These are phyloP conservation scores for Cervus canadensis DNA, from an alignment of 2,113 vertebrate genomes.

Conservation along the genomic window DNA sequence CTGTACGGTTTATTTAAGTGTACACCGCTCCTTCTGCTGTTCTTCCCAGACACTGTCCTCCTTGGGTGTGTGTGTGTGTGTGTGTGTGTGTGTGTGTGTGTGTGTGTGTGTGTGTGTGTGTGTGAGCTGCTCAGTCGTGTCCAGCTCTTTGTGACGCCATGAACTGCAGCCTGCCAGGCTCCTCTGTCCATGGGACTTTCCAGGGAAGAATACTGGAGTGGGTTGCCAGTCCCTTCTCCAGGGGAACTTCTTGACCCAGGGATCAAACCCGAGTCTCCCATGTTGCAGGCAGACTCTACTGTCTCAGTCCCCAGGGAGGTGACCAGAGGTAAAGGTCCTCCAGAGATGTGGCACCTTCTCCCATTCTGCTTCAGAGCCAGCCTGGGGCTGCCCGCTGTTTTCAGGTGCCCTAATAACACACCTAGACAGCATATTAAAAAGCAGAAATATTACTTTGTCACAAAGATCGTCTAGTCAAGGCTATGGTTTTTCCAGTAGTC, in stretches of 20 bases:
- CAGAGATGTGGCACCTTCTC: not conserved
- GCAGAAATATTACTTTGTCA: not conserved
- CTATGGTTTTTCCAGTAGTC: not conserved
- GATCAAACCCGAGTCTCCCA: not conserved
- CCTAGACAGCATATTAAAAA: not conserved
- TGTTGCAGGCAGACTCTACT: not conserved
- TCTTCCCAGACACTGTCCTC: not conserved
- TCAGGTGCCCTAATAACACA: not conserved
- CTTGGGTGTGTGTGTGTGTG: fast-evolving
- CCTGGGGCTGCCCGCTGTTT: too few species aligned
- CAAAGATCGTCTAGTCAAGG: not conserved
- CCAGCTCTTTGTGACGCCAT: not conserved
- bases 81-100: too few species aligned
- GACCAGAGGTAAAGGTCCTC: not conserved
- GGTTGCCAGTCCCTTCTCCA: not conserved
- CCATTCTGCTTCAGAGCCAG: not conserved
- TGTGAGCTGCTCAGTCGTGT: not conserved
- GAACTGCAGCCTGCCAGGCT: not conserved
- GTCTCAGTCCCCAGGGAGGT: not conserved
- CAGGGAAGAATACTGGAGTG: not conserved
- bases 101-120: not conserved
- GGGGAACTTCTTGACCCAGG: not conserved
- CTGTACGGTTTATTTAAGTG: too few species aligned
- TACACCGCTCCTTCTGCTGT: not conserved
- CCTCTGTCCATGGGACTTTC: not conserved